phyloP scores from a whole-genome alignment of 2,113 vertebrate genomes.

The Notothenia coriiceps region DNA sequence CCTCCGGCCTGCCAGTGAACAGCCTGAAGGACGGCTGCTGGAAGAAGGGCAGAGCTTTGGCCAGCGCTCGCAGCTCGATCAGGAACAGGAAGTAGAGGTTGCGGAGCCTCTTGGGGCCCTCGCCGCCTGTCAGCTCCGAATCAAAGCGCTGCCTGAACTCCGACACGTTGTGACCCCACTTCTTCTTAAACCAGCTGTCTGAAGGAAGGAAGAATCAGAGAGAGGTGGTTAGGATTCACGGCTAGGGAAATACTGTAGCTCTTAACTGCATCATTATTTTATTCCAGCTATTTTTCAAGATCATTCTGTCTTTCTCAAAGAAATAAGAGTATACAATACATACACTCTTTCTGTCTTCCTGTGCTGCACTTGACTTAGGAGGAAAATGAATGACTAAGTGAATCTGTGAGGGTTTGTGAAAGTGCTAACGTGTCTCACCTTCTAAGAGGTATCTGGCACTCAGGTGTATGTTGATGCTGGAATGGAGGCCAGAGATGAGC shows the following conservation, averaged over 20 bases:
- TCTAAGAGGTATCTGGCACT: constrained; percentile 92
- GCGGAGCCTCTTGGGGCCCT: constrained; percentile 92
- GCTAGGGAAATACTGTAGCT: too few relatives aligned
- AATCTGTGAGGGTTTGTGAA: neutral
- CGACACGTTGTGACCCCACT: constrained; percentile 91
- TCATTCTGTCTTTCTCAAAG: neutral
- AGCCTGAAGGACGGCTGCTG: constrained; percentile 87
- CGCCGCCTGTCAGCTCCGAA: constrained; percentile 87
- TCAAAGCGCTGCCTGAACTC: constrained; percentile 95
- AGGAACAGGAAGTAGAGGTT: constrained; percentile 96
- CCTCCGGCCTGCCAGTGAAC: constrained; percentile 86
- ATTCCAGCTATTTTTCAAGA: neutral
- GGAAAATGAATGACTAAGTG: neutral
- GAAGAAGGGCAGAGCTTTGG: constrained; percentile 92
- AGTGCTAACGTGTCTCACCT: constrained; percentile 80
- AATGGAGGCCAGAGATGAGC: constrained; percentile 92
- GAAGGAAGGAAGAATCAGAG: neutral
- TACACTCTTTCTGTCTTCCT: neutral
- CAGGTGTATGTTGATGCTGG: constrained; percentile 95
- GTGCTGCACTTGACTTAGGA: neutral
- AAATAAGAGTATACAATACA: neutral
- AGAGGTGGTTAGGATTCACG: neutral
- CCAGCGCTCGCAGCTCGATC: constrained; percentile 92
- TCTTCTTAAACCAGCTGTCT: constrained; percentile 92
- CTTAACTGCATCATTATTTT: too few relatives aligned